Evolutionary conservation across 2,888 invertebrate species (phyloP).

Genomic region (Lepidocyrtinus sp.): DNA sequence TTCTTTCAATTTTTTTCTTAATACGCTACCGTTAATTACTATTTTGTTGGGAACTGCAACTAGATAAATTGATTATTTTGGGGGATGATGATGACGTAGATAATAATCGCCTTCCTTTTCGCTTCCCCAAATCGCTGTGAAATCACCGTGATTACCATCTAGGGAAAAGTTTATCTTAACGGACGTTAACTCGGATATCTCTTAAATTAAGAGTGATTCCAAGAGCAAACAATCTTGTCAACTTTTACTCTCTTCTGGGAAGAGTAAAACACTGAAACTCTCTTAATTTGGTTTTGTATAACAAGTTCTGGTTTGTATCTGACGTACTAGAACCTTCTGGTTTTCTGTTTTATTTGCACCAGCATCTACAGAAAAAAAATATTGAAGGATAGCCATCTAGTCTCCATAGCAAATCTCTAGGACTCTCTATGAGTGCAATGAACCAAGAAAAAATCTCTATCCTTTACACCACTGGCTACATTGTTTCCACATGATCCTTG

Average conservation of each 20-base stretch:
- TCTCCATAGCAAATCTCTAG: neutral
- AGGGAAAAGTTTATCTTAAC: slow-evolving; percentile 21
- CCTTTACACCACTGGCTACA: neutral
- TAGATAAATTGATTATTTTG: too few species aligned
- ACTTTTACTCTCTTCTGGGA: too few species aligned
- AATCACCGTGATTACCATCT: slow-evolving; percentile 22
- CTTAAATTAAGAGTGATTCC: slow-evolving; percentile 27
- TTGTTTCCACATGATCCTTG: slow-evolving; percentile 16
- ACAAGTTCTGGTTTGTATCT: neutral
- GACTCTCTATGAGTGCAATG: neutral
- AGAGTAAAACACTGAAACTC: neutral
- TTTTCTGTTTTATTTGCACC: neutral
- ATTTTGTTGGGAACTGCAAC: slow-evolving; percentile 4
- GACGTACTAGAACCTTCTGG: neutral
- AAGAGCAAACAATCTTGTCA: slow-evolving; percentile 5
- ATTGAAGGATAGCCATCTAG: neutral
- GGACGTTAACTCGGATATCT: slow-evolving; percentile 27
- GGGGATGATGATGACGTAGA: too few species aligned
- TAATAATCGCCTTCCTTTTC: too few species aligned
- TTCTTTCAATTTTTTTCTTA: slow-evolving; percentile 6
- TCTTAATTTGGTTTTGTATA: slow-evolving; percentile 1
- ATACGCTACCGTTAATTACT: neutral
- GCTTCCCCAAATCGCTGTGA: slow-evolving; percentile 21
- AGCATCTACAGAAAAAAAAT: too few species aligned
- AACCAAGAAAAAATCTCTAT: neutral